These are phyloP conservation scores for Anas bernieri DNA, from an alignment of 2,797 vertebrate species.

Conservation along the genomic window DNA sequence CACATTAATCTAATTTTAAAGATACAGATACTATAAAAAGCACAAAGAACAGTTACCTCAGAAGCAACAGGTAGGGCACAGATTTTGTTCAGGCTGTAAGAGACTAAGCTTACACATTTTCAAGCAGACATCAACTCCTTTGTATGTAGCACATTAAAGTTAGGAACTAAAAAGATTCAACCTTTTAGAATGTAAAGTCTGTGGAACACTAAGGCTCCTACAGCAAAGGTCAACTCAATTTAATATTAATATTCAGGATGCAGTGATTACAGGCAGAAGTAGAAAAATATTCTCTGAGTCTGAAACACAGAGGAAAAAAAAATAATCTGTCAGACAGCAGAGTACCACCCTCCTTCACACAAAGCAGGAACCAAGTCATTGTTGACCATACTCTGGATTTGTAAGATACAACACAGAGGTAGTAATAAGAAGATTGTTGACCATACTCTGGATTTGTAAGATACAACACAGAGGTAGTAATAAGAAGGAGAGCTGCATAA, in stretches of 20 bases:
- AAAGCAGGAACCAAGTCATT: neutral
- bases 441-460: neutral
- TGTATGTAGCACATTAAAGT: neutral
- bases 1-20: neutral
- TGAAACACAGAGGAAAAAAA: neutral
- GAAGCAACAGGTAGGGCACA: neutral
- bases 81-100: neutral
- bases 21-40: neutral
- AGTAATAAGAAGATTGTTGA: fast-evolving
- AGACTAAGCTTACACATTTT: neutral
- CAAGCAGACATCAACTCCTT: neutral
- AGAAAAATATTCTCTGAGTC: neutral
- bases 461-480: neutral
- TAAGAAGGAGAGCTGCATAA: neutral
- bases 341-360: neutral
- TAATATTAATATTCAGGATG: neutral
- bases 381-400: fast-evolving
- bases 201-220: neutral
- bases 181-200: neutral
- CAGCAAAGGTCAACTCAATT: neutral
- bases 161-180: neutral
- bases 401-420: neutral
- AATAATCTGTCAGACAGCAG: neutral
- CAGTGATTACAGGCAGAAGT: neutral
- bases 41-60: neutral